A percentile compares a stretch with the other conserved stretches of the same genome.
Evolutionary conservation across 2,113 vertebrate species (phyloP).

Genomic region (Muntiacus muntjak): DNA sequence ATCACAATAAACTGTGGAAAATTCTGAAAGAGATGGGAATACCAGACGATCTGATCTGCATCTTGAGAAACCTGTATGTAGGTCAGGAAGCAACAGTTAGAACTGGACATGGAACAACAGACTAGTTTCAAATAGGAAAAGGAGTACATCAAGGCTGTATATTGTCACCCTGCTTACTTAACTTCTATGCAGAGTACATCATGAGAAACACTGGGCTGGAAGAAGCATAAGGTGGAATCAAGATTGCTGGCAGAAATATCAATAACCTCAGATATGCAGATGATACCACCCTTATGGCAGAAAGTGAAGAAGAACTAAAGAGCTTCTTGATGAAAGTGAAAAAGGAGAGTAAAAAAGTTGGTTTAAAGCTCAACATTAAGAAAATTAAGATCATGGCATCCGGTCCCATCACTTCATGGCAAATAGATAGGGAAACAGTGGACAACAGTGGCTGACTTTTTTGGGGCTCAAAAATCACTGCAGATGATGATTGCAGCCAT

Average conservation of each 20-base stretch:
- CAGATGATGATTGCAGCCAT: neutral
- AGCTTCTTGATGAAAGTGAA: neutral
- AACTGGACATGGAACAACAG: neutral
- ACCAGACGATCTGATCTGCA: neutral
- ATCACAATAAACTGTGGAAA: neutral
- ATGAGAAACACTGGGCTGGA: neutral
- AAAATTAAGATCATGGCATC: neutral
- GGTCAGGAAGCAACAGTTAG: neutral
- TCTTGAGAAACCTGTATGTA: neutral
- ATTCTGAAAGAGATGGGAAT: neutral
- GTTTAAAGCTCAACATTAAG: neutral
- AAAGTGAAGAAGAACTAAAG: neutral
- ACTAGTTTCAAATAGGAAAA: neutral
- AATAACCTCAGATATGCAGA: neutral
- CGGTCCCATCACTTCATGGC: neutral
- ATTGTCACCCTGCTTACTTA: neutral
- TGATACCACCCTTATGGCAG: neutral
- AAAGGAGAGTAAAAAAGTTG: neutral
- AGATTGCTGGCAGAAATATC: neutral
- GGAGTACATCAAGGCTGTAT: accelerated
- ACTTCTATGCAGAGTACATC: neutral
- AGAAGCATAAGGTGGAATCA: neutral
- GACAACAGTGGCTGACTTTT: neutral
- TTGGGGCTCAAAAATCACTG: neutral
- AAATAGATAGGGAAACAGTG: neutral